These are phyloP conservation scores for Hyperopisus bebe DNA, from an alignment of 2,113 vertebrate genomes.

Conservation along the genomic window DNA sequence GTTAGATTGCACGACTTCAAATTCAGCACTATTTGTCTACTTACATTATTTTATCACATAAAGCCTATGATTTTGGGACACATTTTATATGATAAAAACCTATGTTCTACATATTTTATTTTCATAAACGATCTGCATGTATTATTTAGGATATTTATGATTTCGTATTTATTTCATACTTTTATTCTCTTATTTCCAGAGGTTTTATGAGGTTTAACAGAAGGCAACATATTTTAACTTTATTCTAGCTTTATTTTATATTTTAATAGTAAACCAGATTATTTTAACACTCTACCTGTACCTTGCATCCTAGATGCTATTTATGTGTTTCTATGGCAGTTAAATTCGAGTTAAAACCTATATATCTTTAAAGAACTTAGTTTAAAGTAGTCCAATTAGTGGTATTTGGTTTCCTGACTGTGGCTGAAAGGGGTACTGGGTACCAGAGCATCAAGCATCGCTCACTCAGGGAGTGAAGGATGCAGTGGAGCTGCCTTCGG, in stretches of 20 bases:
- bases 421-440: constrained; percentile 72
- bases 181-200: neutral
- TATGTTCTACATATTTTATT: neutral
- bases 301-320: neutral
- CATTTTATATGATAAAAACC: neutral
- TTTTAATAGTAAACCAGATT: neutral
- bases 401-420: neutral
- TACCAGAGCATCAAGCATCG: constrained; percentile 40
- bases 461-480: neutral
- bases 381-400: neutral
- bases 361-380: neutral
- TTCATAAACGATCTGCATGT: neutral
- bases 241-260: neutral
- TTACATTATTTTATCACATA: neutral
- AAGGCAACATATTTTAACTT: neutral
- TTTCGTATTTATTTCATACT: neutral
- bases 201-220: neutral
- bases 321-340: neutral
- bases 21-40: neutral
- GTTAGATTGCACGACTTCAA: neutral
- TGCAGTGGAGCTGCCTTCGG: too few relatives aligned
- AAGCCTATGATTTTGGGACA: neutral
- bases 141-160: neutral
- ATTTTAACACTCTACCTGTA: neutral
- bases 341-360: neutral